phyloP scores from a whole-genome alignment of 2,797 vertebrate species.

The Danionella dracula region DNA sequence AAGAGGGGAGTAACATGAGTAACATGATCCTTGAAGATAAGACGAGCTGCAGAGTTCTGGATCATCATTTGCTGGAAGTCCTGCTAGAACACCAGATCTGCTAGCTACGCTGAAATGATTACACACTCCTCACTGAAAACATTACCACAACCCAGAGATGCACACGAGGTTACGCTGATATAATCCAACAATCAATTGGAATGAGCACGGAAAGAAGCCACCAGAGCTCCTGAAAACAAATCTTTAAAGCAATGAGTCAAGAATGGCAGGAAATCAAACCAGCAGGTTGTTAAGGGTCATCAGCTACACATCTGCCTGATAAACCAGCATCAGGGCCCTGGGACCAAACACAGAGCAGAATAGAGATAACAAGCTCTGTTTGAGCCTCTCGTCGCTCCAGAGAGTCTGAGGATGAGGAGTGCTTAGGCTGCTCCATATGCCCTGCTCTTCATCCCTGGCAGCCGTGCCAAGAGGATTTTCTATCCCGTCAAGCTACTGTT shows the following conservation, averaged over 20 bases:
- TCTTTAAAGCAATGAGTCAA: neutral
- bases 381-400: neutral
- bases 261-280: constrained; percentile 13
- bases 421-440: neutral
- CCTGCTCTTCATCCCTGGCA: constrained; percentile 43
- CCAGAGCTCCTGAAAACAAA: neutral
- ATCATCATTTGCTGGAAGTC: too few relatives aligned
- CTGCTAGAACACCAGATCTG: too few relatives aligned
- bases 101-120: neutral
- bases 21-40: too few relatives aligned
- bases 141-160: neutral
- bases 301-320: constrained; percentile 10
- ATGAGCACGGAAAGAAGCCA: neutral
- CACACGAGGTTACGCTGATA: neutral
- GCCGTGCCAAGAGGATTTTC: constrained; percentile 43
- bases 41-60: too few relatives aligned
- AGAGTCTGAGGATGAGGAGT: constrained; percentile 20
- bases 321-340: neutral
- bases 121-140: neutral
- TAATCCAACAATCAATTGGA: neutral
- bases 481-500: constrained; percentile 42
- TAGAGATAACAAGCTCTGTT: constrained; percentile 13
- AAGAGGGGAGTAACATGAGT: too few relatives aligned
- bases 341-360: neutral
- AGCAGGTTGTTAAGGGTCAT: constrained; percentile 4